Base-by-base conservation (phyloP, 2,888 invertebrate species). In the Helobdella robusta region DNA sequence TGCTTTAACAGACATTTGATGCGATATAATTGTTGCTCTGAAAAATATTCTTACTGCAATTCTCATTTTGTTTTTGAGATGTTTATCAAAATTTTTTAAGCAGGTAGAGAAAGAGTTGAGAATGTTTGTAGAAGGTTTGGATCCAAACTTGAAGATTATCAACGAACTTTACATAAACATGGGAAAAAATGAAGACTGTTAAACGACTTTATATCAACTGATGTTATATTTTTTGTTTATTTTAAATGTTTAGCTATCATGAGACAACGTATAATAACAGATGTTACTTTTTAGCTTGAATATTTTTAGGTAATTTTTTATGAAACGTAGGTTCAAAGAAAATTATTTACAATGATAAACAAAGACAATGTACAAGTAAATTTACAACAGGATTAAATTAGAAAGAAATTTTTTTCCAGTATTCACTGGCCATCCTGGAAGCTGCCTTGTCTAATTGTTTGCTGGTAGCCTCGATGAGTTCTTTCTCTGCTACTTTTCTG, bases 381-480 rank as follows among this genome's bases (percentile, higher is more conserved):
- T n/a, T n/a, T n/a, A n/a, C n/a, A n/a, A n/a, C n/a, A n/a, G n/a
- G n/a, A n/a, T n/a, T n/a, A n/a, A n/a, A n/a, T n/a, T n/a, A 56
- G 36, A 64, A 56, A 23, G 54, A 56, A 35, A 56, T 64, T 36
- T 56, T 64, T 11, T 68, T 60, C 62, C 62, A 70, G 63, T 66
- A 70, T 60, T 68, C 67, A 36, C 74, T 71, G 62, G 76, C 76
- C 71, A 78, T 73, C 59, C 75, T 75, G 48, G 71, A 72, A 4
- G 76, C 76, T 58, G 75, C 73, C 64, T 74, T 75, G 52, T 73
- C 70, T 63, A 76, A 65, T 65, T 75, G 73, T 65, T 73, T 73
- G 4, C 71, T 72, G 8, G 74, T 72, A 28, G 76, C 71, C 28
- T 66, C 66, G 63, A 75, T 70, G 4, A 73, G 73, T 68, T 76